Evolutionary conservation across 1,140 invertebrate species (phyloP).

Genomic region (Saxidomus purpurata): DNA sequence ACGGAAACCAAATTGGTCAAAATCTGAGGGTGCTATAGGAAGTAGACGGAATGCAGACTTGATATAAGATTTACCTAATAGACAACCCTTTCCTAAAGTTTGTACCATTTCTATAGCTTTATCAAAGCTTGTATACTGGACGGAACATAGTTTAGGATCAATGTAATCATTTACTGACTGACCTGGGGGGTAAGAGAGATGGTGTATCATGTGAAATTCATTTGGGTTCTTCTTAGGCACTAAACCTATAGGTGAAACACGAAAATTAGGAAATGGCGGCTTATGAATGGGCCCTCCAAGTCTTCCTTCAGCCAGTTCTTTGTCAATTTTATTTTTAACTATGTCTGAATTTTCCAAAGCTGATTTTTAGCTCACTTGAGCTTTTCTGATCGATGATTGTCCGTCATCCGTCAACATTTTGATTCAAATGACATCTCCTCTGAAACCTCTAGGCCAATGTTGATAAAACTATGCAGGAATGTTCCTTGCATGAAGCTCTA

Average conservation of each 20-base stretch:
- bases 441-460: too few relatives aligned
- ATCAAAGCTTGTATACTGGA: conserved; percentile 68
- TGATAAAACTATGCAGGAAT: too few relatives aligned
- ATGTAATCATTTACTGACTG: conserved; percentile 64
- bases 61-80: conserved; percentile 57
- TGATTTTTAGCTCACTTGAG: too few relatives aligned
- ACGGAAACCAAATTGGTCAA: conserved; percentile 40
- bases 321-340: conserved; percentile 31
- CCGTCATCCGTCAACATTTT: too few relatives aligned
- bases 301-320: conserved; percentile 19
- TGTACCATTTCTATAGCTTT: conserved; percentile 64
- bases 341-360: background rate
- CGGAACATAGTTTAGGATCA: conserved; percentile 54
- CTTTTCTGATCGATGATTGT: too few relatives aligned
- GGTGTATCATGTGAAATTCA: conserved; percentile 49
- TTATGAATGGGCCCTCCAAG: conserved; percentile 18
- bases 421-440: too few relatives aligned
- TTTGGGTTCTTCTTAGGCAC: conserved; percentile 8
- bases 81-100: conserved; percentile 14
- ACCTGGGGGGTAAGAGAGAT: conserved; percentile 54
- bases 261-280: conserved; percentile 11
- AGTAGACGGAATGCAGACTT: conserved; percentile 51
- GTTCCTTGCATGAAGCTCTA: too few relatives aligned
- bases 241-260: conserved; percentile 35
- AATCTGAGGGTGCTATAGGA: conserved; percentile 10